Evolutionary conservation across 2,888 invertebrate genomes (phyloP).

Genomic region (Pollenia amentaria): DNA sequence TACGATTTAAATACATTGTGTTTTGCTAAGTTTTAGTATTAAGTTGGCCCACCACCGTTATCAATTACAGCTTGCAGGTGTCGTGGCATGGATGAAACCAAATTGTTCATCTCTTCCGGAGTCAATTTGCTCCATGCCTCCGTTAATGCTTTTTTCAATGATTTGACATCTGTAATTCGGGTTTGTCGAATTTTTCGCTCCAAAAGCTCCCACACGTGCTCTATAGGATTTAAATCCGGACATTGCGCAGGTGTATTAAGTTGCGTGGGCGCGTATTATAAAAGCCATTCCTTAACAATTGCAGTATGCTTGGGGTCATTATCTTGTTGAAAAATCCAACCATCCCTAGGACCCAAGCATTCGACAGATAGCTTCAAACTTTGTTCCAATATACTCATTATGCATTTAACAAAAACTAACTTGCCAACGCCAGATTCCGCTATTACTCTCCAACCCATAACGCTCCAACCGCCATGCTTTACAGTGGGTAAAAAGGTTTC

Average conservation of each 20-base stretch:
- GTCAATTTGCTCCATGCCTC: conserved; percentile 32
- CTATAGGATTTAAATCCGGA: conserved; percentile 39
- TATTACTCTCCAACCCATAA: conserved; percentile 38
- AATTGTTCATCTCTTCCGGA: conserved; percentile 26
- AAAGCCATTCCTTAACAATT: conserved; percentile 51
- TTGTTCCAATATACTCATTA: conserved; percentile 58
- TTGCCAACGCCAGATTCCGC: background rate
- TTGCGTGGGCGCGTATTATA: conserved; percentile 53
- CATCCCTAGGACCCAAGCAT: conserved; percentile 25
- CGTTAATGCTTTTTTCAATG: conserved; percentile 18
- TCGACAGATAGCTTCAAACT: conserved; percentile 33
- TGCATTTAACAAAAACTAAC: too few relatives aligned
- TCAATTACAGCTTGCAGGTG: conserved; percentile 34
- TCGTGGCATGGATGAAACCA: conserved; percentile 29
- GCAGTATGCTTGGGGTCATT: conserved; percentile 57
- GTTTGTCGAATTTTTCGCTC: conserved; percentile 5
- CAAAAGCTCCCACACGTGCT: conserved; percentile 44
- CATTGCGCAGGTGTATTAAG: conserved; percentile 21
- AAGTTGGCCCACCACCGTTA: background rate
- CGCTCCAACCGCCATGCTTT: conserved; percentile 53
- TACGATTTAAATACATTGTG: background rate
- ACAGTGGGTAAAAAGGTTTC: conserved; percentile 69
- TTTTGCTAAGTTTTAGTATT: conserved; percentile 6
- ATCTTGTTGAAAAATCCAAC: conserved; percentile 58
- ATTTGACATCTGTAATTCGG: conserved; percentile 15